Evolutionary conservation across 2,113 vertebrate species (phyloP).

Genomic region (Myotis yumanensis): DNA sequence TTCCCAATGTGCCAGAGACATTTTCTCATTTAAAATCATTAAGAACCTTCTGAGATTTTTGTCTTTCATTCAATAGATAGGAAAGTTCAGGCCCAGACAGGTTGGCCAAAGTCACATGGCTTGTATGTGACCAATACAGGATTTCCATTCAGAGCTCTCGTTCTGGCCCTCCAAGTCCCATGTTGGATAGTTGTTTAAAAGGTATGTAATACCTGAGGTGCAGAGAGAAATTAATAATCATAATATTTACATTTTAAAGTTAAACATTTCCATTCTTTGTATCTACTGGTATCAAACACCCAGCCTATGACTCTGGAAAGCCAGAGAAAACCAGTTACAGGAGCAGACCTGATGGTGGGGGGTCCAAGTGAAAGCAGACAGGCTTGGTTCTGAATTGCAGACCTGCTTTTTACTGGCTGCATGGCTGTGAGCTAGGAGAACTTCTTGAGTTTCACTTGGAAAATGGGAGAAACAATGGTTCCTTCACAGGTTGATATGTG

Average conservation of each 20-base stretch:
- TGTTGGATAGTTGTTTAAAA: not conserved
- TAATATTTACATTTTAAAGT: not conserved
- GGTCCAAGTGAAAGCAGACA: not conserved
- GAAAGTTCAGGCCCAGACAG: not conserved
- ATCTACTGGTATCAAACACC: not conserved
- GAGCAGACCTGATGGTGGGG: not conserved
- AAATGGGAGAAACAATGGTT: not conserved
- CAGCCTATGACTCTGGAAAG: not conserved
- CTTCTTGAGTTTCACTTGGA: not conserved
- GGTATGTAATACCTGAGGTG: not conserved
- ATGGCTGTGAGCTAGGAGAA: not conserved
- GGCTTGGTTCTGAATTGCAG: not conserved
- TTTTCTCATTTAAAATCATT: conserved; percentile 1
- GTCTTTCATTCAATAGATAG: not conserved
- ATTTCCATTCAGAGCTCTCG: not conserved
- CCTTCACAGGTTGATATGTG: not conserved
- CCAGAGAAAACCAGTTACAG: not conserved
- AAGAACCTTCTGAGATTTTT: conserved; percentile 35
- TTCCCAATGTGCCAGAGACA: not conserved
- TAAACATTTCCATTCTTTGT: not conserved
- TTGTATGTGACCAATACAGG: not conserved
- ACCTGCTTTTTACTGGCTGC: not conserved
- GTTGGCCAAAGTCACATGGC: not conserved
- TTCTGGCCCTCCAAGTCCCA: not conserved
- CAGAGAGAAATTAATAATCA: not conserved